phyloP scores from a whole-genome alignment of 1,140 invertebrate species.

The Formica selysi region DNA sequence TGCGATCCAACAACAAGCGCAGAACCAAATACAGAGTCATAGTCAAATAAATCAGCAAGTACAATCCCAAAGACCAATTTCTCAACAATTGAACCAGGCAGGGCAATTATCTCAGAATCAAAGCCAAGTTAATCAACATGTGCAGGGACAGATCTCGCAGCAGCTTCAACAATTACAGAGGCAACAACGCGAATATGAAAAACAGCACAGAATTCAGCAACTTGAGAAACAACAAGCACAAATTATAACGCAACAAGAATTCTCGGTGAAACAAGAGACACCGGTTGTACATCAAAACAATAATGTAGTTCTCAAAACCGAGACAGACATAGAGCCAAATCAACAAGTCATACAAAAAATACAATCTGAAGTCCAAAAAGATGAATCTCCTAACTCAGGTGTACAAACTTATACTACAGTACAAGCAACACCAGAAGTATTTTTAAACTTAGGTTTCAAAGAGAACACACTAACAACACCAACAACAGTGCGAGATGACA shows the following conservation, averaged over 20 bases:
- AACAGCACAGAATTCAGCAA: constrained; percentile 82
- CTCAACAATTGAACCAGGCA: constrained; percentile 80
- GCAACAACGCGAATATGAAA: constrained; percentile 83
- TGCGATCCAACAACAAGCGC: constrained; percentile 84
- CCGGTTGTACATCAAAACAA: constrained; percentile 83
- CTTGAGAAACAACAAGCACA: constrained; percentile 82
- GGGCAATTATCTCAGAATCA: constrained; percentile 83
- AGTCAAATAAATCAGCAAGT: constrained; percentile 85
- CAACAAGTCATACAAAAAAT: constrained; percentile 81
- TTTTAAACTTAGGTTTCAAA: constrained; percentile 84
- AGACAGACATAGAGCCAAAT: constrained; percentile 77
- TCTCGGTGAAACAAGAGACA: constrained; percentile 72
- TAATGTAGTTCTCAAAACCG: constrained; percentile 82
- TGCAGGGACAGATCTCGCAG: constrained; percentile 78
- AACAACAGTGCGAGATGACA: constrained; percentile 77
- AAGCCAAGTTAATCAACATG: constrained; percentile 81
- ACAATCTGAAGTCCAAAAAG: constrained; percentile 79
- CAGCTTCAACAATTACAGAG: constrained; percentile 83
- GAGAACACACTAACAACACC: constrained; percentile 78
- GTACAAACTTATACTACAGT: constrained; percentile 82
- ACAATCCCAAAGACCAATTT: constrained; percentile 85
- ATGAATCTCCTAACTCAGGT: constrained; percentile 72
- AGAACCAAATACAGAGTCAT: constrained; percentile 84
- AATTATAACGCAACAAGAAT: constrained; percentile 70
- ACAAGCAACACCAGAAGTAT: constrained; percentile 83